Evolutionary conservation across 2,888 invertebrate species (phyloP), one percentile per base, ranked within the genome.

Genomic region (Gymnocheta viridis): DNA sequence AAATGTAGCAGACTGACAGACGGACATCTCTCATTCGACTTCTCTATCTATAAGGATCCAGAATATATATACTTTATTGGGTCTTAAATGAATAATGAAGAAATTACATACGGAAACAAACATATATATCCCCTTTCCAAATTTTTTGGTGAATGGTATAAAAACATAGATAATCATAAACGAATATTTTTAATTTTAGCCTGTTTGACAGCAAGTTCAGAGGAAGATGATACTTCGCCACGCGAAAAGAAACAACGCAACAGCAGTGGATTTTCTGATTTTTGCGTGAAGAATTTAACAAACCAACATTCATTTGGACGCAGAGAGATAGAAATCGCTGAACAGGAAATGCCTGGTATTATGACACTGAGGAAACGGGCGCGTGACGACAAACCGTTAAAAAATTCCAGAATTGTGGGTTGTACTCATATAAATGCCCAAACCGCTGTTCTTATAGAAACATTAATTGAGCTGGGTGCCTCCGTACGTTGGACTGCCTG

Each of bases 401-500:
- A 96, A 90, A 97, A 98, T 90, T 98, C 98, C 4, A 96, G 96
- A 93, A 96, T 98, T 83, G 97, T 98, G 60, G 98, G 98, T 19
- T 99, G 99, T 92, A 98, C 98, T 38, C 99, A 99, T 92, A 97
- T 99, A 88, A 99, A 98, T 92, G 98, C 98, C 19, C 99, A 99
- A 92, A 98, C 98, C 0, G 99, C 99, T 5, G 98, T 98, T 27
- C 93, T 98, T 82, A 96, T 98, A 86, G 98, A 98, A 92, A 98
- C 98, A 0, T 92, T 98, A 64, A 94, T 95, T 0, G 96, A 96
- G 44, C 93, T 98, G 22, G 98, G 98, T 0, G 98, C 98, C 1
- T 95, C 96, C 0, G 95, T 98, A 0, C 95, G 98, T 90, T 98
- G 98, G 98, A 96, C 98, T 0, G 98, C 98, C 0, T 99, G 98